phyloP scores from a whole-genome alignment of 2,113 vertebrate species.

The Archilochus colubris region DNA sequence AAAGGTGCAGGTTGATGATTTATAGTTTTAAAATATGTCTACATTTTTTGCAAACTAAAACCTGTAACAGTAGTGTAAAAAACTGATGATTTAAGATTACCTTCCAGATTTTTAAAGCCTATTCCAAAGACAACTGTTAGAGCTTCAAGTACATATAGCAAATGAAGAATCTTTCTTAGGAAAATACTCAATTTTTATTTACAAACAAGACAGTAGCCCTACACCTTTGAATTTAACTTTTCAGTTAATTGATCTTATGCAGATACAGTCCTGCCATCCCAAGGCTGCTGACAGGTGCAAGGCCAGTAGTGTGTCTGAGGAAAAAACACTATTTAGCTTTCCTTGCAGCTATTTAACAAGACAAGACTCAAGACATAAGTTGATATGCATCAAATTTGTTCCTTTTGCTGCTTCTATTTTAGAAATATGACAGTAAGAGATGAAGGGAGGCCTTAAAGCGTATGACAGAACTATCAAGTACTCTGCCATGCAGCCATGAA shows the following conservation, averaged over 20 bases:
- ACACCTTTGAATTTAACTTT: conserved; percentile 36
- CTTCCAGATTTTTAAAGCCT: neutral
- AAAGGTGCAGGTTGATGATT: neutral
- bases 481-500: neutral
- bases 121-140: neutral
- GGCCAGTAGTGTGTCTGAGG: neutral
- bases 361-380: neutral
- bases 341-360: conserved; percentile 26
- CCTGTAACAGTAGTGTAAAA: neutral
- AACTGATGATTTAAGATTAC: neutral
- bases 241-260: conserved; percentile 53
- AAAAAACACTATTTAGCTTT: neutral
- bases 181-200: neutral
- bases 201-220: neutral
- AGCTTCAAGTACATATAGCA: neutral
- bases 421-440: neutral
- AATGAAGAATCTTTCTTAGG: neutral
- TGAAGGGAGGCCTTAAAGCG: neutral
- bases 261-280: neutral
- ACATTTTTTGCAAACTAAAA: neutral
- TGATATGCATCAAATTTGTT: neutral
- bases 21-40: neutral
- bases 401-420: neutral
- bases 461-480: neutral
- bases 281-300: conserved; percentile 52